phyloP scores from a whole-genome alignment of 2,797 vertebrate species.

The Neolamprologus multifasciatus region DNA sequence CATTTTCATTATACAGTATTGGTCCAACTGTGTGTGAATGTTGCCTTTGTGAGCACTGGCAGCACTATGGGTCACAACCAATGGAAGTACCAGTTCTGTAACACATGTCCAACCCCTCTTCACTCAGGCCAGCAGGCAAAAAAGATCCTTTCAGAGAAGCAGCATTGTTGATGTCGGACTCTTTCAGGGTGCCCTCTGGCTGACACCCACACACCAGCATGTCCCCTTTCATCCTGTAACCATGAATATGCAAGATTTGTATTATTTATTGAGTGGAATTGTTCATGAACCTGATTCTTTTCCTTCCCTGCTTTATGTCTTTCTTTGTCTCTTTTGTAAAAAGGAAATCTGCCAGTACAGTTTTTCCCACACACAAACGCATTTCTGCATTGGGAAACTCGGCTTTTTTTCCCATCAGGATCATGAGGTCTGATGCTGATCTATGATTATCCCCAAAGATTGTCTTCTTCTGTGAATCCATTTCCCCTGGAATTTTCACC shows the following conservation, averaged over 20 bases:
- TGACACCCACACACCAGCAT: slow-evolving; percentile 25
- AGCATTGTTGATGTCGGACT: slow-evolving; percentile 10
- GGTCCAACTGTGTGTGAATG: not conserved
- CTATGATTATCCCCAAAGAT: slow-evolving; percentile 16
- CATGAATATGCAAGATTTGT: slow-evolving; percentile 1
- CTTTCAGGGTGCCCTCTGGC: slow-evolving; percentile 33
- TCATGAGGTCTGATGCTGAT: not conserved
- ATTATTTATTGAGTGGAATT: not conserved
- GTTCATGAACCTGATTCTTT: not conserved
- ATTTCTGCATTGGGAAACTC: not conserved
- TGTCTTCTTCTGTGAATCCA: not conserved
- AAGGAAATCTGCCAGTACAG: not conserved
- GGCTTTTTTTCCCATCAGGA: not conserved
- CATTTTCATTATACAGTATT: not conserved
- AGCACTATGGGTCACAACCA: not conserved
- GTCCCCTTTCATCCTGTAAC: not conserved
- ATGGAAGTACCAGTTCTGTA: not conserved
- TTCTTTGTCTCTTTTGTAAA: not conserved
- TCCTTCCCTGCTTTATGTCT: not conserved
- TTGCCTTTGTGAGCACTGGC: not conserved
- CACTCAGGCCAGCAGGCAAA: not conserved
- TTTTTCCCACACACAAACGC: not conserved
- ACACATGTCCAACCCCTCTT: not conserved
- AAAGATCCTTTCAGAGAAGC: not conserved
- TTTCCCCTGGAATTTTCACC: slow-evolving; percentile 1